phyloP scores from a whole-genome alignment of 2,113 vertebrate species.

The Natator depressus region DNA sequence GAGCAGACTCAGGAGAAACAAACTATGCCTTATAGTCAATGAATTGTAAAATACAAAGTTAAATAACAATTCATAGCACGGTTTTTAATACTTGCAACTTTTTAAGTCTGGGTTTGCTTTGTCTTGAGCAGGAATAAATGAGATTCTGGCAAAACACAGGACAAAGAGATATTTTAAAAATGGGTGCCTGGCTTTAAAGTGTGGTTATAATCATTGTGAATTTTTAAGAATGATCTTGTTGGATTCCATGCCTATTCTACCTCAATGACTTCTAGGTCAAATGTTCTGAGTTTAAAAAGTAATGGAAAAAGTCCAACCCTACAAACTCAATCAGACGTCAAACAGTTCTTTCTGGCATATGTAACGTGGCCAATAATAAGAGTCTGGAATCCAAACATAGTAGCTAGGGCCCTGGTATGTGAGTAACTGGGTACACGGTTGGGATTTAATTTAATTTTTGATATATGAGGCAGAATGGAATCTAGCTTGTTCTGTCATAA shows the following conservation, averaged over 20 bases:
- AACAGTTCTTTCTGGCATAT: background rate
- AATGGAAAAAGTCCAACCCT: background rate
- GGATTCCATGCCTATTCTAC: background rate
- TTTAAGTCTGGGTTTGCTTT: background rate
- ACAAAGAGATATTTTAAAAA: background rate
- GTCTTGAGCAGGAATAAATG: background rate
- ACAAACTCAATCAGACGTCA: background rate
- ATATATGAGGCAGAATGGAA: background rate
- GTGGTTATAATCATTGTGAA: background rate
- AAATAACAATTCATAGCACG: background rate
- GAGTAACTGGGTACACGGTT: background rate
- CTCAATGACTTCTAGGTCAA: background rate
- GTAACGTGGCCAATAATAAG: background rate
- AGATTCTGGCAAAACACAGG: background rate
- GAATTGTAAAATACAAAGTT: background rate
- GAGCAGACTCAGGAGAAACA: background rate
- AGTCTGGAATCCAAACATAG: background rate
- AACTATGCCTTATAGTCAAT: background rate
- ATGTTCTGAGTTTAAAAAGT: background rate
- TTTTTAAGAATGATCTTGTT: background rate
- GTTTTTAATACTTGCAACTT: background rate
- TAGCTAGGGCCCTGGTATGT: background rate
- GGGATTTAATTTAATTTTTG: background rate
- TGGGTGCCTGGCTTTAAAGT: background rate
- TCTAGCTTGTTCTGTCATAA: background rate